Percentiles rank a stretch among this genome's conserved stretches.
phyloP scores from a whole-genome alignment of 2,797 vertebrate species.

The Varecia variegata region DNA sequence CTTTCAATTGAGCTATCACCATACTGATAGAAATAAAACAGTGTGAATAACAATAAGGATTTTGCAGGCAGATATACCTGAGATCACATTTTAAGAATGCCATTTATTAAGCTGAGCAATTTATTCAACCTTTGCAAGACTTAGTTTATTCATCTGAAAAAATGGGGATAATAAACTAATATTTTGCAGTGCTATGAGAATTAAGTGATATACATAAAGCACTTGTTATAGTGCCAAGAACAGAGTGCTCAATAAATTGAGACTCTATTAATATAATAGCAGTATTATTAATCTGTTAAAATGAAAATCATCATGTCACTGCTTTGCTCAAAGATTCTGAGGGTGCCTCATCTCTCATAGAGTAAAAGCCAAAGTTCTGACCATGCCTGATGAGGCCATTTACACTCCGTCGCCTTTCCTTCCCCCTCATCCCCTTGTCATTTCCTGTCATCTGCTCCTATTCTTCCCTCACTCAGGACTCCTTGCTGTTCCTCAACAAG shows the following conservation, averaged over 20 bases:
- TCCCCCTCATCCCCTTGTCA: background rate
- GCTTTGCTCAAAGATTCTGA: background rate
- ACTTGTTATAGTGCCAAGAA: background rate
- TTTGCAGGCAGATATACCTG: background rate
- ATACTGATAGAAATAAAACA: background rate
- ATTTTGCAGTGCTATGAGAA: background rate
- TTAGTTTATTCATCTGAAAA: background rate
- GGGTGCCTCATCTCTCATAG: background rate
- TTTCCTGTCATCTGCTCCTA: background rate
- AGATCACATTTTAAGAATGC: background rate
- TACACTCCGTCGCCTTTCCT: accelerated
- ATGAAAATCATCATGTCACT: background rate
- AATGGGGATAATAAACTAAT: background rate
- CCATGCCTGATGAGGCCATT: background rate
- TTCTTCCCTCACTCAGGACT: background rate
- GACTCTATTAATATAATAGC: background rate
- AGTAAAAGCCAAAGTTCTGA: background rate
- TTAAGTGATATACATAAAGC: background rate
- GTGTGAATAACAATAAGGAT: background rate
- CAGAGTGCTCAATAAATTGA: background rate
- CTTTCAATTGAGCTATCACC: constrained; percentile 6
- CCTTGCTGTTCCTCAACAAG: background rate
- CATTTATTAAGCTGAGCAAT: background rate
- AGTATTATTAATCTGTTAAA: background rate
- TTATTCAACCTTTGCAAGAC: background rate